phyloP scores from a whole-genome alignment of 2,113 vertebrate genomes.

The Pongo abelii region DNA sequence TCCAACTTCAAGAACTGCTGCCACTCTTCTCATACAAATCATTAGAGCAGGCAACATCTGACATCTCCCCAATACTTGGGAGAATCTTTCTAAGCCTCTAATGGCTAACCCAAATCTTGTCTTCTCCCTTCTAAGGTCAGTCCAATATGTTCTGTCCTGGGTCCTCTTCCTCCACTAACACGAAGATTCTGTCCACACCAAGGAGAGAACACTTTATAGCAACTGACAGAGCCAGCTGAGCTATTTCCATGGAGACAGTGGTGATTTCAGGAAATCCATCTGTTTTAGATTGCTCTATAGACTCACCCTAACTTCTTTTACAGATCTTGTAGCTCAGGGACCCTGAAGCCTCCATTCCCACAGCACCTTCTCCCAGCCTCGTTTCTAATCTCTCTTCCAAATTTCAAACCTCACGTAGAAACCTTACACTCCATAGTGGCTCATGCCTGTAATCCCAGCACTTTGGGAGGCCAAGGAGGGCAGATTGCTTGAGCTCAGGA shows the following conservation, averaged over 20 bases:
- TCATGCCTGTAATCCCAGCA: too few species aligned
- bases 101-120: neutral
- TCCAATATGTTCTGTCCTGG: neutral
- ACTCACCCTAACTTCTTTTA: neutral
- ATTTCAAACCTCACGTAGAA: slow-evolving; percentile 19
- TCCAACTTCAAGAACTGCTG: neutral
- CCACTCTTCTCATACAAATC: neutral
- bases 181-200: neutral
- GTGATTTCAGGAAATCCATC: slow-evolving; percentile 18
- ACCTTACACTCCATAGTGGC: neutral
- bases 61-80: neutral
- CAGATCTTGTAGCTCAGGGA: neutral
- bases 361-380: neutral
- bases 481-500: too few species aligned
- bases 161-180: neutral
- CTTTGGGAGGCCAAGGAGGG: too few species aligned
- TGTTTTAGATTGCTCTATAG: neutral
- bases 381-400: neutral
- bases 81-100: neutral
- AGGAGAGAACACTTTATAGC: neutral
- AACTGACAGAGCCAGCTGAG: neutral
- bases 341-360: neutral
- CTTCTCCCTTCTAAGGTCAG: neutral
- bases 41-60: neutral
- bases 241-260: slow-evolving; percentile 43